phyloP scores from a whole-genome alignment of 2,888 invertebrate genomes.

The Rhamnusium bicolor region DNA sequence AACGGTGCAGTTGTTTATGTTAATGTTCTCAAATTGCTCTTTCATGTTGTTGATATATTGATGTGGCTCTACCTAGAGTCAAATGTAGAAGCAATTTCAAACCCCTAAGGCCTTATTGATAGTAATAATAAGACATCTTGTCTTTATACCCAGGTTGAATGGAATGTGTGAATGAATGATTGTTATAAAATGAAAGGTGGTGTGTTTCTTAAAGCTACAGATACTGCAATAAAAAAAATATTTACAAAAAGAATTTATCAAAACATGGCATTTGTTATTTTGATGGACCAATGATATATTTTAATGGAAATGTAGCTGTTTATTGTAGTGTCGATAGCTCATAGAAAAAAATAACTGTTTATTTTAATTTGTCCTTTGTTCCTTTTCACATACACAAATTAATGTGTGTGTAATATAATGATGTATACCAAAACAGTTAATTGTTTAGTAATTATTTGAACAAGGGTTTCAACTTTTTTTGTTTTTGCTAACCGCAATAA shows the following conservation, averaged over 20 bases:
- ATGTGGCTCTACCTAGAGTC: conserved; percentile 26
- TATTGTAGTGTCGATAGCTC: conserved; percentile 13
- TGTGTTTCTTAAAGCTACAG: conserved; percentile 9
- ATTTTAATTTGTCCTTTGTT: conserved; percentile 37
- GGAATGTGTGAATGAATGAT: conserved; percentile 17
- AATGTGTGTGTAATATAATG: conserved; percentile 32
- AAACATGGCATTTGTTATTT: neutral
- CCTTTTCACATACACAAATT: conserved; percentile 25
- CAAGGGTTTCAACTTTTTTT: conserved; percentile 43
- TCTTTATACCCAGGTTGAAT: conserved; percentile 27
- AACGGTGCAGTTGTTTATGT: neutral
- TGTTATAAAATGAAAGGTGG: conserved; percentile 14
- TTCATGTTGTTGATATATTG: neutral
- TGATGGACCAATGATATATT: neutral
- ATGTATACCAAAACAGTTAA: conserved; percentile 50
- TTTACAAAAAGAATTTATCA: neutral
- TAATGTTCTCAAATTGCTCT: neutral
- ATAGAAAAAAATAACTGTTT: conserved; percentile 24
- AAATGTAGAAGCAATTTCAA: conserved; percentile 56
- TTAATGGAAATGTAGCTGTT: neutral
- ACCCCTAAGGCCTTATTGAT: conserved; percentile 56
- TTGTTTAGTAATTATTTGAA: conserved; percentile 50
- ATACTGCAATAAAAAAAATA: conserved; percentile 2
- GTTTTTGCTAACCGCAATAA: conserved; percentile 42
- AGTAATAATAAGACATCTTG: conserved; percentile 50